phyloP scores from a whole-genome alignment of 35 echinoderm and acorn worm genomes.

The Eucidaris tribuloides region DNA sequence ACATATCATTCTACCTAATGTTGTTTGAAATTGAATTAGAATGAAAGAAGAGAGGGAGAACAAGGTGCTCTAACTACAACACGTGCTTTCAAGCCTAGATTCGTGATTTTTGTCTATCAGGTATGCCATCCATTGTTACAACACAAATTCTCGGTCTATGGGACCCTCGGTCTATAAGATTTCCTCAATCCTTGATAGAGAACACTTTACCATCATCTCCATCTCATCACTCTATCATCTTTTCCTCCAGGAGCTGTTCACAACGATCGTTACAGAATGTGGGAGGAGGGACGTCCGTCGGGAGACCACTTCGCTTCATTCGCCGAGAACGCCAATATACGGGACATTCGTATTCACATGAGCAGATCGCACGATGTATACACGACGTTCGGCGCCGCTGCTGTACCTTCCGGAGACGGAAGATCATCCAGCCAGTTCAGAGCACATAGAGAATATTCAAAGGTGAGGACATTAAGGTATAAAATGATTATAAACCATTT shows the following conservation, averaged over 20 bases:
- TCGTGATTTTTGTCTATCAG: no score
- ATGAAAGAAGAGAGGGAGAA: no score
- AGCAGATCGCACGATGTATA: constrained; percentile 32
- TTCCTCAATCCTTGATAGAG: background rate
- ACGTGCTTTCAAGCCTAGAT: no score
- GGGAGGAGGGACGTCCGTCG: constrained; percentile 46
- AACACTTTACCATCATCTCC: background rate
- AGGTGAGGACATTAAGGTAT: constrained; percentile 21
- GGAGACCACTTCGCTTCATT: constrained; percentile 48
- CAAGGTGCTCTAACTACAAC: no score
- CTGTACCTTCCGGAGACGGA: constrained; percentile 36
- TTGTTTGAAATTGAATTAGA: no score
- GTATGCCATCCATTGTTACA: no score
- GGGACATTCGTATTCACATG: constrained; percentile 30
- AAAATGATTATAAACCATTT: background rate
- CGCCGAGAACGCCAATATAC: constrained; percentile 50
- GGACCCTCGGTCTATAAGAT: no score
- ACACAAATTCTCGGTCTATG: background rate
- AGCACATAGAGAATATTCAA: constrained; percentile 40
- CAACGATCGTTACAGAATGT: constrained; percentile 58
- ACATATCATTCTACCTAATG: background rate
- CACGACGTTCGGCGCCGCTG: constrained; percentile 33
- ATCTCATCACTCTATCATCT: background rate
- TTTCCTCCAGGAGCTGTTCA: constrained; percentile 53
- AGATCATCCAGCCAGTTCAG: constrained; percentile 36